These are phyloP conservation scores for Tiaroga cobitis DNA, from an alignment of 2,797 vertebrate species.

Conservation along the genomic window DNA sequence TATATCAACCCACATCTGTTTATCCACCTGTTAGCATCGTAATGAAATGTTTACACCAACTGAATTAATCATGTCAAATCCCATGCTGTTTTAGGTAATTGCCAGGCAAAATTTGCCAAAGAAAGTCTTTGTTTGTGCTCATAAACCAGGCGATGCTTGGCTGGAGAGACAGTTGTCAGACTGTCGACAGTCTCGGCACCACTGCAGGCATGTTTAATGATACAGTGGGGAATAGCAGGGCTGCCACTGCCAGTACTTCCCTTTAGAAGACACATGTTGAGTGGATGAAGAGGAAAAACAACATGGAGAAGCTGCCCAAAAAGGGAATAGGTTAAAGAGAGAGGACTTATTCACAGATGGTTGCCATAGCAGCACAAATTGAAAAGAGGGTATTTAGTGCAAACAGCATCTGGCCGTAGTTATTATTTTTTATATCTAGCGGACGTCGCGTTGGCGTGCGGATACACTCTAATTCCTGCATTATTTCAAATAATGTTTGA, in stretches of 20 bases:
- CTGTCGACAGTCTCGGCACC: slow-evolving; percentile 29
- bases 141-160: slow-evolving; percentile 37
- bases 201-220: slow-evolving; percentile 55
- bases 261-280: slow-evolving; percentile 48
- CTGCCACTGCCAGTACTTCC: slow-evolving; percentile 27
- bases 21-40: slow-evolving; percentile 52
- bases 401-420: slow-evolving; percentile 50
- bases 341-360: slow-evolving; percentile 48
- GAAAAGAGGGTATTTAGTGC: slow-evolving; percentile 55
- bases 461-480: neutral
- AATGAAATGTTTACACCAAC: slow-evolving; percentile 62
- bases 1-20: slow-evolving; percentile 43
- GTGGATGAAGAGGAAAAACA: slow-evolving; percentile 35
- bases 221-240: slow-evolving; percentile 52
- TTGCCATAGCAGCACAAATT: slow-evolving; percentile 60
- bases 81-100: slow-evolving; percentile 60
- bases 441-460: neutral
- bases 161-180: slow-evolving; percentile 57
- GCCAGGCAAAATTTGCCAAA: slow-evolving; percentile 42
- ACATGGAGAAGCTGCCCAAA: slow-evolving; percentile 28
- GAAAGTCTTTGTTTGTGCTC: slow-evolving; percentile 54
- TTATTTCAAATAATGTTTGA: slow-evolving; percentile 18
- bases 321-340: slow-evolving; percentile 49
- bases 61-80: slow-evolving; percentile 59
- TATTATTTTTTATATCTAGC: slow-evolving; percentile 25